Evolutionary conservation across 2,888 invertebrate species (phyloP).

Genomic region (Neoascia interrupta): DNA sequence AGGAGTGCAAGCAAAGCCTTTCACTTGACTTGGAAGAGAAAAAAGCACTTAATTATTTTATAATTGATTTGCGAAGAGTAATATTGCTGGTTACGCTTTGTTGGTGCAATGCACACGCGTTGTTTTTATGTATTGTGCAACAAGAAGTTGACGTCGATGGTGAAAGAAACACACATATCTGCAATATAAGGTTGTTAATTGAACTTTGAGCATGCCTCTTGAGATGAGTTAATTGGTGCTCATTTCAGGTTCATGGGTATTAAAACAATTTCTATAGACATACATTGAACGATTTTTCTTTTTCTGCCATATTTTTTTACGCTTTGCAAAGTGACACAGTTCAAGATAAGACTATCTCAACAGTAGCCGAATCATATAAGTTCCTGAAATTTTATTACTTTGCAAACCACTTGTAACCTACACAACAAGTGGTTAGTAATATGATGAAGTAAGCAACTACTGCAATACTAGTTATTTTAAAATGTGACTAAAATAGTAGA

Average conservation of each 20-base stretch:
- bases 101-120: slow-evolving; percentile 5
- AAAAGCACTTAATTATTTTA: background rate
- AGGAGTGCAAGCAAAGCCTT: slow-evolving; percentile 11
- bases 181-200: background rate
- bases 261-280: too few species aligned
- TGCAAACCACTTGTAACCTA: too few species aligned
- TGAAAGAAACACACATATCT: background rate
- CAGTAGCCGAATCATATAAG: too few species aligned
- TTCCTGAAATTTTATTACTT: too few species aligned
- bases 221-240: slow-evolving; percentile 16
- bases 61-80: slow-evolving; percentile 34
- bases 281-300: too few species aligned
- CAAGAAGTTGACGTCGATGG: slow-evolving; percentile 16
- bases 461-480: too few species aligned
- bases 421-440: too few species aligned
- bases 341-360: too few species aligned
- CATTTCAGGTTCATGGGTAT: slow-evolving; percentile 15
- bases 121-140: slow-evolving; percentile 13
- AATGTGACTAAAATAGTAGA: too few species aligned
- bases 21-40: slow-evolving; percentile 48
- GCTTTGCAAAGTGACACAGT: too few species aligned
- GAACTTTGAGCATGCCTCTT: background rate
- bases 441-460: too few species aligned
- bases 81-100: slow-evolving; percentile 34
- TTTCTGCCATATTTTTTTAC: too few species aligned